phyloP scores from a whole-genome alignment of 2,113 vertebrate species.

The Cavia aperea region DNA sequence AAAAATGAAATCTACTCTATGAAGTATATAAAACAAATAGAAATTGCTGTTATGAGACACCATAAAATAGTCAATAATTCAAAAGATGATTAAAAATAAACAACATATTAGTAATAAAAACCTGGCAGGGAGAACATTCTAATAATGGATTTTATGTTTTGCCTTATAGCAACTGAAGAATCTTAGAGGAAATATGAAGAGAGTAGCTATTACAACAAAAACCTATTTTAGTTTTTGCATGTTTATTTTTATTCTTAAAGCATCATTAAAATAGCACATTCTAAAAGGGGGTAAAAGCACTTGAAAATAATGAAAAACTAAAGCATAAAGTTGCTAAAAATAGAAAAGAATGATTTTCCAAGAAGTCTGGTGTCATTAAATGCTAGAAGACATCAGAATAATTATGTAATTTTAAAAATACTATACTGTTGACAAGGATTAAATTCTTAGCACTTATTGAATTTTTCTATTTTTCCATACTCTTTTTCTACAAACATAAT shows the following conservation, averaged over 20 bases:
- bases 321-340: constrained; percentile 33
- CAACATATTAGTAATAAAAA: constrained; percentile 59
- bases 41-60: constrained; percentile 49
- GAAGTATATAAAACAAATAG: constrained; percentile 55
- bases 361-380: not conserved
- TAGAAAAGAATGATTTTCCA: not conserved
- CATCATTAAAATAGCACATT: constrained; percentile 22
- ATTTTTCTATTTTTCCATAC: not conserved
- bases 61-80: constrained; percentile 65
- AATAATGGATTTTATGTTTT: constrained; percentile 51
- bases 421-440: not conserved
- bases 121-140: constrained; percentile 41
- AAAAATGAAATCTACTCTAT: constrained; percentile 50
- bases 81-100: constrained; percentile 67
- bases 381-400: constrained; percentile 25
- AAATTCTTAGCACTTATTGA: not conserved
- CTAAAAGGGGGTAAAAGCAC: not conserved
- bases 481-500: not conserved
- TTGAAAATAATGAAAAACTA: constrained; percentile 39
- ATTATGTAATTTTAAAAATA: not conserved
- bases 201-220: constrained; percentile 28
- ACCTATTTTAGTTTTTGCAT: constrained; percentile 29
- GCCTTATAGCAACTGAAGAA: constrained; percentile 30
- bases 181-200: constrained; percentile 5
- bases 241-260: constrained; percentile 45